Percentiles rank a stretch among this genome's conserved stretches.
These are phyloP conservation scores for Argyresthia goedartella DNA, from an alignment of 2,888 invertebrate genomes.

Conservation along the genomic window DNA sequence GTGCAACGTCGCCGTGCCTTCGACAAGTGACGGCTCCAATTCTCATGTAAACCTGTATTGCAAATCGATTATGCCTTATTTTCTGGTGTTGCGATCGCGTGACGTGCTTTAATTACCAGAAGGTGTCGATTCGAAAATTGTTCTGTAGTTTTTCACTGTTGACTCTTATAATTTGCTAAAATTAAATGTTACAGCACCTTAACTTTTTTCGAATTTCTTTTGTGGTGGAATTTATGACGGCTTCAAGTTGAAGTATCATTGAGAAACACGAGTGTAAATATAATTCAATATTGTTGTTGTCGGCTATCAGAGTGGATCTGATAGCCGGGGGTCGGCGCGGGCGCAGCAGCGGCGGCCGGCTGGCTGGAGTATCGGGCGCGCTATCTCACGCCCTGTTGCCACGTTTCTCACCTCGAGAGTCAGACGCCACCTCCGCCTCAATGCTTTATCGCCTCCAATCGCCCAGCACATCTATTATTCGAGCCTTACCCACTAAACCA, in stretches of 20 bases:
- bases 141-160: conserved; percentile 20
- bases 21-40: conserved; percentile 22
- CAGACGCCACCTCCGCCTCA: conserved; percentile 42
- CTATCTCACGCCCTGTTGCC: conserved; percentile 61
- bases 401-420: conserved; percentile 58
- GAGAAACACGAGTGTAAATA: neutral
- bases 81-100: conserved; percentile 53
- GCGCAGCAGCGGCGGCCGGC: neutral
- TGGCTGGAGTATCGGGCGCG: conserved; percentile 31
- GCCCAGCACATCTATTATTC: conserved; percentile 50
- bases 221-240: neutral
- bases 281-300: conserved; percentile 1
- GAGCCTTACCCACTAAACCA: conserved; percentile 50
- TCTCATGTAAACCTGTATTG: conserved; percentile 41
- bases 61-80: conserved; percentile 60
- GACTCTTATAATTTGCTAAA: neutral
- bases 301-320: conserved; percentile 1
- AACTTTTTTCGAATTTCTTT: neutral
- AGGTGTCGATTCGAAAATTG: conserved; percentile 66
- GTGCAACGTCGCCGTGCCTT: conserved; percentile 36
- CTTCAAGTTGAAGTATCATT: neutral
- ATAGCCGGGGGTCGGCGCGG: neutral
- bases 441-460: conserved; percentile 53
- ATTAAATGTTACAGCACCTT: neutral
- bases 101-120: conserved; percentile 56